phyloP scores from a whole-genome alignment of 2,113 vertebrate species.

The Australoheros scitulus region DNA sequence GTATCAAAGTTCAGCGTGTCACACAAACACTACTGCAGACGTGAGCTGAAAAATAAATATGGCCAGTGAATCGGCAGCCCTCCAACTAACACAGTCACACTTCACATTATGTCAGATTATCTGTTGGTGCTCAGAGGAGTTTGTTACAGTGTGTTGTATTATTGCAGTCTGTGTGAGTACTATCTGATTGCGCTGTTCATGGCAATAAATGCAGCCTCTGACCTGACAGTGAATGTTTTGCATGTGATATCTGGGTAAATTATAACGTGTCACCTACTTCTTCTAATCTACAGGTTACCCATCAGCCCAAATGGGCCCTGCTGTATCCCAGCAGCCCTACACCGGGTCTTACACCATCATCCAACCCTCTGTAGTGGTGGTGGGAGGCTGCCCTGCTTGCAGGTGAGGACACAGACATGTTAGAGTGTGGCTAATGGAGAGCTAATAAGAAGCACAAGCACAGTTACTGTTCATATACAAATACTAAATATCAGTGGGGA shows the following conservation, averaged over 20 bases:
- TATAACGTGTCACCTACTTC: background rate
- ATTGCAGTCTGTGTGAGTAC: background rate
- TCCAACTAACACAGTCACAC: background rate
- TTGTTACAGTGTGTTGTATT: background rate
- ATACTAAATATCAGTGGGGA: no score
- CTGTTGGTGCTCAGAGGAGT: background rate
- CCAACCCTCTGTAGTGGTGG: conserved; percentile 95
- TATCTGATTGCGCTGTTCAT: background rate
- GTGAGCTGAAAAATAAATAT: background rate
- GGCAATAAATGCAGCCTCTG: background rate
- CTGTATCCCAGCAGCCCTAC: conserved; percentile 81
- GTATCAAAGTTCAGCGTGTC: background rate
- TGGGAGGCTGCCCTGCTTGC: conserved; percentile 97
- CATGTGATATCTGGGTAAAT: background rate
- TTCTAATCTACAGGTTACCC: conserved; percentile 72
- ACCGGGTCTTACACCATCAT: conserved; percentile 86
- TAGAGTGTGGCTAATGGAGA: background rate
- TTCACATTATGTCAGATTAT: background rate
- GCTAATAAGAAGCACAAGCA: background rate
- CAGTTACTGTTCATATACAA: background rate
- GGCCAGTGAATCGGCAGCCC: background rate
- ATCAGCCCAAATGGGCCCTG: conserved; percentile 65
- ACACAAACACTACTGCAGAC: background rate
- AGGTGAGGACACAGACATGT: conserved; percentile 80
- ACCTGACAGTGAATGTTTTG: background rate